Conservation (phyloP, 2,888 invertebrate genomes). For the Stenurella melanura region DNA sequence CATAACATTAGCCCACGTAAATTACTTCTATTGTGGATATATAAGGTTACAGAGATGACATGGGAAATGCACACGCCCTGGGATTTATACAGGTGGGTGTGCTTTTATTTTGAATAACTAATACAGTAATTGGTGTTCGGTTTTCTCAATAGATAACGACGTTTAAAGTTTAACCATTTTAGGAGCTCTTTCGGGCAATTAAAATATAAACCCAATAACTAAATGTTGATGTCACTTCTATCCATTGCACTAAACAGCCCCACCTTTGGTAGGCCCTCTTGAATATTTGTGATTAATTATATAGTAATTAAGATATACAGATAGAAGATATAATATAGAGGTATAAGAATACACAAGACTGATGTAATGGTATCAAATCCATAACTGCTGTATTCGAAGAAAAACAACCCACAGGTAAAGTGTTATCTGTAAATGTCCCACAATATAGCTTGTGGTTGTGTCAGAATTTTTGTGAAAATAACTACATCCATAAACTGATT, state of each 20-base stretch:
- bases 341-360: no score
- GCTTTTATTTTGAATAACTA: slow-evolving; percentile 4
- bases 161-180: not conserved
- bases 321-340: no score
- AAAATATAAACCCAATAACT: not conserved
- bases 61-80: slow-evolving; percentile 19
- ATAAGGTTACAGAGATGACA: slow-evolving; percentile 9
- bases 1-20: slow-evolving; percentile 32
- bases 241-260: not conserved
- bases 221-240: not conserved
- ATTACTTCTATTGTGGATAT: slow-evolving; percentile 18
- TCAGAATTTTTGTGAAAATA: no score
- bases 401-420: no score
- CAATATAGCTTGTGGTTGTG: no score
- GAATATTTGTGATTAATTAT: no score
- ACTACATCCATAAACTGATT: no score
- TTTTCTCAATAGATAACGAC: not conserved
- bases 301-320: no score
- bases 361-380: no score
- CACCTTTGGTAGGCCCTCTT: no score
- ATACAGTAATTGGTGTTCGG: not conserved
- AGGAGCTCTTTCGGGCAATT: not conserved
- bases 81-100: not conserved
- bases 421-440: no score
- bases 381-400: no score